phyloP scores from a whole-genome alignment of 1,140 invertebrate species.

The Nephotettix cincticeps region DNA sequence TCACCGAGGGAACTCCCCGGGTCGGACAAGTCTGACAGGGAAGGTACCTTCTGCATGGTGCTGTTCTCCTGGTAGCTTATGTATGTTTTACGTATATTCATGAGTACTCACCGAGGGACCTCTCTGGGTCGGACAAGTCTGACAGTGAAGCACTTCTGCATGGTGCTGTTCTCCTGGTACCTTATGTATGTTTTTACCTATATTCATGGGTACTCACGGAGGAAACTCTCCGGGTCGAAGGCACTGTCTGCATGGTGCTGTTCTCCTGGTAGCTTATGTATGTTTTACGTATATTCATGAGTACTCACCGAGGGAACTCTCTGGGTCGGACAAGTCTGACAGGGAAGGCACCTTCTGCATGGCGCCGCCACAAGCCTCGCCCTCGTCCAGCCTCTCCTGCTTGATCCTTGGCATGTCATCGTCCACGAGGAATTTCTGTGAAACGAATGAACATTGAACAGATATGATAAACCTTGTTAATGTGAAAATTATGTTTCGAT shows the following conservation, averaged over 20 bases:
- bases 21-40: constrained; percentile 78
- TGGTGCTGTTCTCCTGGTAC: too few relatives aligned
- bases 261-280: too few relatives aligned
- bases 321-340: constrained; percentile 78
- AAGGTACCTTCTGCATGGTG: constrained; percentile 81
- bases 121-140: constrained; percentile 78
- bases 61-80: too few relatives aligned
- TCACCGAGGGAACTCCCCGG: constrained; percentile 79
- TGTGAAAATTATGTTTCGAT: too few relatives aligned
- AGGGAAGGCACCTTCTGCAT: constrained; percentile 84
- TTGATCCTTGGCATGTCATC: constrained; percentile 42
- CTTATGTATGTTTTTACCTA: constrained; percentile 42
- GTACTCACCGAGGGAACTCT: constrained; percentile 78
- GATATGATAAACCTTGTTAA: too few relatives aligned
- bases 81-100: neutral
- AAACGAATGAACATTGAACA: too few relatives aligned
- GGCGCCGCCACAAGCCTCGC: constrained; percentile 49
- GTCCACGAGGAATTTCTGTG: constrained; percentile 39
- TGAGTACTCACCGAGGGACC: constrained; percentile 71
- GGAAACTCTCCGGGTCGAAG: too few relatives aligned
- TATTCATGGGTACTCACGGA: neutral
- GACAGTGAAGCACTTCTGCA: too few relatives aligned
- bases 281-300: neutral
- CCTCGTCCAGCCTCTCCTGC: constrained; percentile 53
- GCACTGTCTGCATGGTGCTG: too few relatives aligned